Evolutionary conservation across 2,797 vertebrate species (phyloP), one percentile per base, ranked within the genome.

Genomic region (Balearica regulorum): DNA sequence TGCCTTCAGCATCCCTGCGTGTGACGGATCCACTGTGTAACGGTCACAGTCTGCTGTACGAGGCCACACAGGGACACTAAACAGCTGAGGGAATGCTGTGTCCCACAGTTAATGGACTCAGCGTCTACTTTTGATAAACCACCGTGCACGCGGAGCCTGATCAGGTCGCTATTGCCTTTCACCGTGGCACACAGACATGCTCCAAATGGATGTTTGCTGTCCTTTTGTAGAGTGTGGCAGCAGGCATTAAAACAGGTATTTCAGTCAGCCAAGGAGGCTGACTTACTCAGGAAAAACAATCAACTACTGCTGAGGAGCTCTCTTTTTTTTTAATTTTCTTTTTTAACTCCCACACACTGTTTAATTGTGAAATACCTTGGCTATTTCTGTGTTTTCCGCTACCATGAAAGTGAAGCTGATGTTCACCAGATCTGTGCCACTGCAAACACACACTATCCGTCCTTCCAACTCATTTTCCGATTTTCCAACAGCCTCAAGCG

Each of bases 391-490:
- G 89, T 89, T 99, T 98, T 99, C 99, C 0, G 99, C 99, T 94
- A 99, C 99, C 99, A 99, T 98, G 98, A 99, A 99, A 87, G 99
- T 99, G 97, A 99, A 99, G 98, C 98, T 99, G 97, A 99, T 99
- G 98, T 99, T 99, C 97, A 99, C 99, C 97, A 99, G 98, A 97
- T 99, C 99, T 3, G 98, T 99, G 43, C 99, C 99, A 33, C 99
- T 99, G 98, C 99, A 99, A 95, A 99, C 98, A 84, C 99, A 99
- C 87, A 99, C 98, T 95, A 99, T 98, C 83, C 98, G 98, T 49
- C 99, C 99, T 90, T 99, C 99, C 94, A 99, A 78, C 87, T 99
- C 99, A 6, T 98, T 98, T 97, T 99, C 99, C 1, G 98, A 98
- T 97, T 99, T 99, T 83, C 99, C 99, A 43, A 98, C 97, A 83